Evolutionary conservation across 1,140 invertebrate genomes (phyloP).

Genomic region (Drosophila erecta): DNA sequence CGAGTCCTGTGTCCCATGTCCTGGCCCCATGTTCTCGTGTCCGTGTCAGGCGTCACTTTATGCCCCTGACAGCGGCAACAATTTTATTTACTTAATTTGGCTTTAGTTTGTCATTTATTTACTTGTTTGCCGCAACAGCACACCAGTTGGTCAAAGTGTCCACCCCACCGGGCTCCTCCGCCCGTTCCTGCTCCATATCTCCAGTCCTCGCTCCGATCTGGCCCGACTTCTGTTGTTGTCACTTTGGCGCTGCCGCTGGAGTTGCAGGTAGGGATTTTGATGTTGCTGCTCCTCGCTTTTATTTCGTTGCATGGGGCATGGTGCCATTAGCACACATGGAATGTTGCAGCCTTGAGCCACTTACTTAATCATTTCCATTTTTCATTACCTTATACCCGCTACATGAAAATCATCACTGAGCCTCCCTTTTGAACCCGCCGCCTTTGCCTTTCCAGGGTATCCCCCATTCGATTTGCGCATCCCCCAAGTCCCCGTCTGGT

Average conservation of each 20-base stretch:
- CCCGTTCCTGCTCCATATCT: conserved; percentile 27
- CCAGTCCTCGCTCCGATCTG: conserved; percentile 13
- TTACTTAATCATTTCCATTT: no score
- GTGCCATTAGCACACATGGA: no score
- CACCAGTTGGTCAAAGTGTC: conserved; percentile 34
- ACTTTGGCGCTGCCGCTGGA: conserved; percentile 72
- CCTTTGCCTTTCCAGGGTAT: conserved; percentile 12
- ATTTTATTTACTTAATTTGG: conserved; percentile 84
- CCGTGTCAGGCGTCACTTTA: conserved; percentile 76
- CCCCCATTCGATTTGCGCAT: background rate
- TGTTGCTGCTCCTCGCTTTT: background rate
- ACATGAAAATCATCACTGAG: no score
- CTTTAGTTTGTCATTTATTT: conserved; percentile 84
- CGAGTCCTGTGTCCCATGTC: conserved; percentile 40
- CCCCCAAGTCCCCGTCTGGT: conserved; percentile 3
- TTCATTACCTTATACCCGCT: no score
- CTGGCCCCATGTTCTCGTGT: conserved; percentile 44
- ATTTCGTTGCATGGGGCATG: background rate
- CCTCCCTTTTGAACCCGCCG: no score
- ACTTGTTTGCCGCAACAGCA: conserved; percentile 74
- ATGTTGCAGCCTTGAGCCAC: background rate
- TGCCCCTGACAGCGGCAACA: conserved; percentile 77
- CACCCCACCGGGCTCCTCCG: conserved; percentile 14
- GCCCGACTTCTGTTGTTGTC: conserved; percentile 60
- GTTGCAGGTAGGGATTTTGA: conserved; percentile 11